These are phyloP conservation scores for Drosophila ercepeae DNA, from an alignment of 1,140 invertebrate species.

Conservation along the genomic window DNA sequence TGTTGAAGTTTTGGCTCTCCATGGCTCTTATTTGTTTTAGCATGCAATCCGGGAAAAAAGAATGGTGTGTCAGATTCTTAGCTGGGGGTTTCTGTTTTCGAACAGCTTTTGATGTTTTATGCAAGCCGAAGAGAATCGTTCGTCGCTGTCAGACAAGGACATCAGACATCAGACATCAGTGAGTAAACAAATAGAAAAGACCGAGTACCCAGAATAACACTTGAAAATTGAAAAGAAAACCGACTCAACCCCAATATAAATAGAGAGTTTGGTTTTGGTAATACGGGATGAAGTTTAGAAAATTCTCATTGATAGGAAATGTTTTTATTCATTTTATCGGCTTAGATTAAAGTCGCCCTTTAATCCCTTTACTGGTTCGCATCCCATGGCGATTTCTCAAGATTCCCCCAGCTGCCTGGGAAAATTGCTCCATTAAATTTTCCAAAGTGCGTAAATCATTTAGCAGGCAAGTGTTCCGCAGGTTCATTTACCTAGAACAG, in stretches of 20 bases:
- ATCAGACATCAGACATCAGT: slow-evolving; percentile 32
- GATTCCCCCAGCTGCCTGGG: slow-evolving; percentile 15
- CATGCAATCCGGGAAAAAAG: slow-evolving; percentile 5
- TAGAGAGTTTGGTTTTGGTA: slow-evolving; percentile 6
- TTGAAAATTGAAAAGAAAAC: slow-evolving; percentile 19
- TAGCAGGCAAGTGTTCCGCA: slow-evolving; percentile 63
- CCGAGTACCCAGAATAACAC: not conserved
- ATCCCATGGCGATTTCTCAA: slow-evolving; percentile 17
- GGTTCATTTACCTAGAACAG: slow-evolving; percentile 70
- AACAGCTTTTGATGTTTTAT: slow-evolving; percentile 78
- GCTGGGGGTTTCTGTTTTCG: slow-evolving; percentile 54
- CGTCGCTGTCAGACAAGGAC: slow-evolving; percentile 20
- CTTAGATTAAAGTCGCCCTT: not conserved
- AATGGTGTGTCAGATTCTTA: slow-evolving; percentile 15
- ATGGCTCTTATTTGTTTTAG: slow-evolving; percentile 65
- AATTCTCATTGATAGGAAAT: not conserved
- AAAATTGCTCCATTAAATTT: slow-evolving; percentile 53
- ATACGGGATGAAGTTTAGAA: not conserved
- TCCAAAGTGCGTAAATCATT: slow-evolving; percentile 63
- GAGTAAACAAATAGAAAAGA: slow-evolving; percentile 3
- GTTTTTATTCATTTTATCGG: too few relatives aligned
- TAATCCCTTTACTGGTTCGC: not conserved
- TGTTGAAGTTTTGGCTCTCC: slow-evolving; percentile 23
- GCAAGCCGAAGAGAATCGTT: slow-evolving; percentile 45
- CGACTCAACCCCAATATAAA: not conserved